phyloP scores from a whole-genome alignment of 2,888 invertebrate species.

The Sepiola atlantica region DNA sequence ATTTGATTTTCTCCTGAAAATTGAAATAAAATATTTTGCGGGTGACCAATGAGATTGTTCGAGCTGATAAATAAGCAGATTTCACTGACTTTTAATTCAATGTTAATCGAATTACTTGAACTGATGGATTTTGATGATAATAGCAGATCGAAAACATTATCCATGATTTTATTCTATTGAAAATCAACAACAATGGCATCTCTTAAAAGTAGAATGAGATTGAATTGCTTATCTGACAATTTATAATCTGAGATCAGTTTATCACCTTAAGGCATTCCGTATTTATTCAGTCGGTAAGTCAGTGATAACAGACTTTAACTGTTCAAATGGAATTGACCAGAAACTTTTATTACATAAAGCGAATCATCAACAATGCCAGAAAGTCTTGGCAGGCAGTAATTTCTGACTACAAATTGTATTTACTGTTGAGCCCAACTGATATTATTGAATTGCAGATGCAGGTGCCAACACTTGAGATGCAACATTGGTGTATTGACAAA shows the following conservation, averaged over 20 bases:
- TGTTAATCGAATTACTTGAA: too few species aligned
- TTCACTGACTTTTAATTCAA: too few species aligned
- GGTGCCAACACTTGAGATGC: conserved; percentile 1
- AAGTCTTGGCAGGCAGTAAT: neutral
- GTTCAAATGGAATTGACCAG: neutral
- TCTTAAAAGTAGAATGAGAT: neutral
- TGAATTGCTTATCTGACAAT: neutral
- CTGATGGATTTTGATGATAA: too few species aligned
- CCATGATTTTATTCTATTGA: neutral
- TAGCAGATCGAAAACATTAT: too few species aligned
- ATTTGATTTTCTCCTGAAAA: too few species aligned
- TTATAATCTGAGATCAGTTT: neutral
- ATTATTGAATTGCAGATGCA: conserved; percentile 32
- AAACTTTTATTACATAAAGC: neutral
- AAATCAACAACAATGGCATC: neutral
- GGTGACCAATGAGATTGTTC: too few species aligned
- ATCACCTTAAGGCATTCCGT: neutral
- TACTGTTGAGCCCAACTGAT: neutral
- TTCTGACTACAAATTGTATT: conserved; percentile 22
- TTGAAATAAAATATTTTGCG: too few species aligned
- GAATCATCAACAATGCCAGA: neutral
- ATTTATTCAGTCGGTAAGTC: neutral
- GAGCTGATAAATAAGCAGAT: too few species aligned
- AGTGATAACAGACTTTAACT: neutral
- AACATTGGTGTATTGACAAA: conserved; percentile 22